Percentiles rank a stretch among this genome's conserved stretches.
phyloP scores from a whole-genome alignment of 1,140 invertebrate species.

The Platyscapa corneri region DNA sequence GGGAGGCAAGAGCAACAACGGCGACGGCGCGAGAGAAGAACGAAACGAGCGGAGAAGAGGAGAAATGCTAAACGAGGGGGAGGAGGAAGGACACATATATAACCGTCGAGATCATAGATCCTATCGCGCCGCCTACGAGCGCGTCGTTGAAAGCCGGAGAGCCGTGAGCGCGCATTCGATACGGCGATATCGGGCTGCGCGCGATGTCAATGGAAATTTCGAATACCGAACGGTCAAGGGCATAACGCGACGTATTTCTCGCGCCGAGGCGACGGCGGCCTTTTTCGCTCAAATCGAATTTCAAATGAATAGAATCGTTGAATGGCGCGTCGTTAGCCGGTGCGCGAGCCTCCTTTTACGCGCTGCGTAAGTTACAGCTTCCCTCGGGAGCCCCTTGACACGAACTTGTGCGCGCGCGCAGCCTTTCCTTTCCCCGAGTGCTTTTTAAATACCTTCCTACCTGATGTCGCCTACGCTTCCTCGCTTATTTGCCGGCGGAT shows the following conservation, averaged over 20 bases:
- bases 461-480: background rate
- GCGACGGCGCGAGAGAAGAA: background rate
- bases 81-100: background rate
- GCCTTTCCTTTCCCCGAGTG: background rate
- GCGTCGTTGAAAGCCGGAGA: background rate
- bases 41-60: background rate
- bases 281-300: conserved; percentile 36
- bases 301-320: conserved; percentile 25
- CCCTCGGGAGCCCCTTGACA: background rate
- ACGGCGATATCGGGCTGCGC: background rate
- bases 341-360: background rate
- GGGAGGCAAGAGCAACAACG: no score
- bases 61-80: background rate
- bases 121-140: conserved; percentile 1
- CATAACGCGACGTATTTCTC: no score
- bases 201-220: conserved; percentile 11
- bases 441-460: background rate
- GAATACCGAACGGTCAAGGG: no score
- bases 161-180: background rate
- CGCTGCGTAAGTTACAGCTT: background rate
- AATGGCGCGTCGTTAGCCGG: conserved; percentile 21
- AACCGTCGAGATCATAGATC: background rate
- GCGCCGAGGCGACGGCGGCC: background rate
- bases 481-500: background rate
- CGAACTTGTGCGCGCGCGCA: background rate